A percentile compares a stretch with the other conserved stretches of the same genome.
These are phyloP conservation scores for Drosophila infuscata DNA, from an alignment of 2,888 invertebrate genomes.

Conservation along the genomic window DNA sequence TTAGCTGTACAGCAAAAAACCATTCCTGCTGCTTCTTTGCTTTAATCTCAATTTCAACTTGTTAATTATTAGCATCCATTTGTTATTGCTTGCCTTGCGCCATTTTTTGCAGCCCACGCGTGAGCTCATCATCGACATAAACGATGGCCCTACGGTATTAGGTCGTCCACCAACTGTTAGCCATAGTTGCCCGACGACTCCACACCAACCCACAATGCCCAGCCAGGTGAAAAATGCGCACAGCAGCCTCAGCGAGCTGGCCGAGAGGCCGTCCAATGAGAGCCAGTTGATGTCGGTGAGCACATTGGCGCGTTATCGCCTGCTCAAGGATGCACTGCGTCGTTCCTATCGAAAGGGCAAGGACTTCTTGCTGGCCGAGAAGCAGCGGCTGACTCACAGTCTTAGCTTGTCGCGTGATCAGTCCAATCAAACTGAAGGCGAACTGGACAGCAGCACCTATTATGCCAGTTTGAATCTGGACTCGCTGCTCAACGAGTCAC, in stretches of 20 bases:
- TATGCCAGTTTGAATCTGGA: conserved; percentile 72
- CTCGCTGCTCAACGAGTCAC: conserved; percentile 69
- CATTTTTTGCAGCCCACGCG: conserved; percentile 61
- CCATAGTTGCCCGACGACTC: conserved; percentile 72
- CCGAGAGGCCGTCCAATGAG: conserved; percentile 48
- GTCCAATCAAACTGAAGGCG: conserved; percentile 61
- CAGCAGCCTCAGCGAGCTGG: conserved; percentile 61
- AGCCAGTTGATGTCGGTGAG: conserved; percentile 63
- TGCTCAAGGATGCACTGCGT: conserved; percentile 80
- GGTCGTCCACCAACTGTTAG: conserved; percentile 42
- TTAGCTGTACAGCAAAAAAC: conserved; percentile 28
- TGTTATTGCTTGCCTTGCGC: conserved; percentile 44
- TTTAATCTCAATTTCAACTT: background rate
- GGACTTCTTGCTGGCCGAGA: conserved; percentile 74
- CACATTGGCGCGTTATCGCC: conserved; percentile 73
- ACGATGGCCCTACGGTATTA: conserved; percentile 42
- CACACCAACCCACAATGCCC: conserved; percentile 47
- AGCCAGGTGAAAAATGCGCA: conserved; percentile 26
- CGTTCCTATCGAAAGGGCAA: conserved; percentile 83
- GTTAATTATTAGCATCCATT: conserved; percentile 25
- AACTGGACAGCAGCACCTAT: conserved; percentile 62
- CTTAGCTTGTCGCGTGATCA: conserved; percentile 67
- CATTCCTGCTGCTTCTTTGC: conserved; percentile 2
- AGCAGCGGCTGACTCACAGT: conserved; percentile 73
- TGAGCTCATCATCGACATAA: conserved; percentile 61